Conservation (phyloP, 2,888 invertebrate genomes). For the Argynnis bischoffii region DNA sequence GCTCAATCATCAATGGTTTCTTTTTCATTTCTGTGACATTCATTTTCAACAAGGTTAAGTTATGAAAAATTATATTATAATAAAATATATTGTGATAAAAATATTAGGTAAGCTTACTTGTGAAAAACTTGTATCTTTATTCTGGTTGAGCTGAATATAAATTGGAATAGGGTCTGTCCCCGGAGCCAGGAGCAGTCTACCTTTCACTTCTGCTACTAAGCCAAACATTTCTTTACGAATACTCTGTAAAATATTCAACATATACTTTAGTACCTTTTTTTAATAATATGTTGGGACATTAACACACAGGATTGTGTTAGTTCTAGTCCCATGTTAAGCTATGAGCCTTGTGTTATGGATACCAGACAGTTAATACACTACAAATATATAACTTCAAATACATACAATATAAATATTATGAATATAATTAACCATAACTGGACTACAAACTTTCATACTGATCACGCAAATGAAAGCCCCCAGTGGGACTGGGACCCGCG, state of each 20-base stretch:
- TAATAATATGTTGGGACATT: no score
- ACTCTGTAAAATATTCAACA: slow-evolving; percentile 42
- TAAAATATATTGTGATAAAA: background rate
- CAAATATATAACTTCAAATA: no score
- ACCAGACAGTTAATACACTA: no score
- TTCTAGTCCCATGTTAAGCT: no score
- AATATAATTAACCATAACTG: no score
- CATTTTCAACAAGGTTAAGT: background rate
- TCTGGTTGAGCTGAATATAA: slow-evolving; percentile 18
- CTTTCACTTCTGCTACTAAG: slow-evolving; percentile 55
- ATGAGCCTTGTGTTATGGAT: no score
- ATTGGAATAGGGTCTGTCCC: slow-evolving; percentile 32
- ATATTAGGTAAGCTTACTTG: slow-evolving; percentile 26
- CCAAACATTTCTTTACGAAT: slow-evolving; percentile 82
- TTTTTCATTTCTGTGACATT: background rate
- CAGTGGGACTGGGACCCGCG: no score
- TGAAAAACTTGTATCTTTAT: slow-evolving; percentile 24
- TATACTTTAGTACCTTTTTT: background rate
- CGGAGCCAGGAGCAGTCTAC: slow-evolving; percentile 43
- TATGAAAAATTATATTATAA: background rate
- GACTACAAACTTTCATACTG: no score
- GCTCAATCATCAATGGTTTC: no score
- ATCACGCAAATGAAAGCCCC: no score
- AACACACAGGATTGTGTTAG: no score
- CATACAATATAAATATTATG: no score